A percentile compares a stretch with the other conserved stretches of the same genome.
phyloP scores from a whole-genome alignment of 1,140 invertebrate genomes.

The Batillaria attramentaria region DNA sequence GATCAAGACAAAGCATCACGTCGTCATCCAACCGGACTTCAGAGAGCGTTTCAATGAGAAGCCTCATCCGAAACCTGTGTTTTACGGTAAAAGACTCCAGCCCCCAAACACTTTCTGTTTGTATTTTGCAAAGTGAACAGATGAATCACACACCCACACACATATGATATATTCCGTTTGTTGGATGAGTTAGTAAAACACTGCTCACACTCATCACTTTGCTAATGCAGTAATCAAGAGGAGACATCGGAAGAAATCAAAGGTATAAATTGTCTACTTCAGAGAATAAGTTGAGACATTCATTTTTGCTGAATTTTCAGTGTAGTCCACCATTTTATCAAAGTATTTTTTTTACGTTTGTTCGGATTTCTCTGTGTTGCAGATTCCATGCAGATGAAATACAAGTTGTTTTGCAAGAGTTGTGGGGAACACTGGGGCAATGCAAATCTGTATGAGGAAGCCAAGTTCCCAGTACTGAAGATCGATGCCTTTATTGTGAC shows the following conservation, averaged over 20 bases:
- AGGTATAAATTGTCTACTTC: neutral
- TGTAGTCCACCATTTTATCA: no score
- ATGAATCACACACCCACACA: no score
- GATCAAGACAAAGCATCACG: conserved; percentile 51
- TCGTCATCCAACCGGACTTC: conserved; percentile 46
- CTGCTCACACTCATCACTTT: no score
- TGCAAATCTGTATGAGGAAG: conserved; percentile 36
- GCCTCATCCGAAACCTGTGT: no score
- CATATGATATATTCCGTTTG: no score
- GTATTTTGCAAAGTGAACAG: no score
- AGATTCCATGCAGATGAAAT: conserved; percentile 39
- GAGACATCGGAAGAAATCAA: neutral
- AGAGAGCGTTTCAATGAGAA: conserved; percentile 14
- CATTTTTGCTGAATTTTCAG: conserved; percentile 1
- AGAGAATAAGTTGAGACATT: neutral
- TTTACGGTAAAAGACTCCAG: no score
- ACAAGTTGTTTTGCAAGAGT: conserved; percentile 53
- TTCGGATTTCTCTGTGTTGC: no score
- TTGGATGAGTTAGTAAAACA: no score
- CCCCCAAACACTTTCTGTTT: neutral
- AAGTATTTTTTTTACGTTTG: no score
- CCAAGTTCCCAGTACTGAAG: conserved; percentile 52
- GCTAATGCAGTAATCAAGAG: no score
- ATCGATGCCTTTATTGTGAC: conserved; percentile 47
- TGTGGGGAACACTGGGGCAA: conserved; percentile 58